These are phyloP conservation scores for Lordiphosa stackelbergi DNA, from an alignment of 1,140 invertebrate species.

Conservation along the genomic window DNA sequence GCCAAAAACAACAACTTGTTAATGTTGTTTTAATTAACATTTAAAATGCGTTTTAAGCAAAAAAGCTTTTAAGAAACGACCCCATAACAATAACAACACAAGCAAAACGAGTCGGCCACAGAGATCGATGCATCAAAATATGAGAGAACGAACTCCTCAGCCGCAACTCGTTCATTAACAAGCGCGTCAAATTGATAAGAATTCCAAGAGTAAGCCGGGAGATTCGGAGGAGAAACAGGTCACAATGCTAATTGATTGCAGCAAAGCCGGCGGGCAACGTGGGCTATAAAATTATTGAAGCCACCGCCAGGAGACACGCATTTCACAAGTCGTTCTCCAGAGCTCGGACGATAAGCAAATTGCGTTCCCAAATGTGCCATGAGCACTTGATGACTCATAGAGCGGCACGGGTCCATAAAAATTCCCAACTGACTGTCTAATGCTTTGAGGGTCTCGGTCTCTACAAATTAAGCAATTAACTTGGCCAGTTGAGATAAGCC, in stretches of 20 bases:
- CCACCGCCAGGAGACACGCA: slow-evolving; percentile 67
- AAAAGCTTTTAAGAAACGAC: slow-evolving; percentile 70
- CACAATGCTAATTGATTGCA: slow-evolving; percentile 74
- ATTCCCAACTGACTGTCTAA: slow-evolving; percentile 25
- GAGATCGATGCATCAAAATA: slow-evolving; percentile 70
- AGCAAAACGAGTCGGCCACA: slow-evolving; percentile 33
- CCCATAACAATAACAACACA: slow-evolving; percentile 51
- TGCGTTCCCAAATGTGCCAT: slow-evolving; percentile 42
- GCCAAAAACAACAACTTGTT: slow-evolving; percentile 14
- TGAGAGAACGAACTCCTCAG: slow-evolving; percentile 35
- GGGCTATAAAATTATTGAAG: slow-evolving; percentile 71
- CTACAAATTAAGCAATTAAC: slow-evolving; percentile 72
- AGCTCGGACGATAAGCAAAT: slow-evolving; percentile 57
- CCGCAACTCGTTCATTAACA: slow-evolving; percentile 65
- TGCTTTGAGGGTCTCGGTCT: slow-evolving; percentile 22
- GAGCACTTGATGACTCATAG: slow-evolving; percentile 19
- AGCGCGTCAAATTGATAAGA: slow-evolving; percentile 70
- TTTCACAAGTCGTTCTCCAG: slow-evolving; percentile 51
- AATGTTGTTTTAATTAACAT: slow-evolving; percentile 66
- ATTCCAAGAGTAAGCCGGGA: slow-evolving; percentile 1
- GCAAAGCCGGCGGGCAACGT: slow-evolving; percentile 48
- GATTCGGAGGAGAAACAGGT: slow-evolving; percentile 46
- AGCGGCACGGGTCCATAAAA: slow-evolving; percentile 8
- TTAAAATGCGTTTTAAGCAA: slow-evolving; percentile 70
- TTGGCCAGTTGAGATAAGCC: slow-evolving; percentile 64